Conservation (phyloP, 1,140 invertebrate species). For the Neomicropteryx cornuta region DNA sequence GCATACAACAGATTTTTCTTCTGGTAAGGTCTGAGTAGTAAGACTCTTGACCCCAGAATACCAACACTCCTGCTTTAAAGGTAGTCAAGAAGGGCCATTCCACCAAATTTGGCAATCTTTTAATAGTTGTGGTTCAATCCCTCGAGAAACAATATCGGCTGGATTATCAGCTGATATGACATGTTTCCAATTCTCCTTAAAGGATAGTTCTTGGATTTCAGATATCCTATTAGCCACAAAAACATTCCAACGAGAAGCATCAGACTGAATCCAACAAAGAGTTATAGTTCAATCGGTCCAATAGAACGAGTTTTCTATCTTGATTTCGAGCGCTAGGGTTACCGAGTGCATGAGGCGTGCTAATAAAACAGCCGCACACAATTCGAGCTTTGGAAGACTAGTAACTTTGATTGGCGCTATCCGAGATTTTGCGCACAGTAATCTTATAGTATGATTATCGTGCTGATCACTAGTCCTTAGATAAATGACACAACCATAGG, state of each 20-base stretch:
- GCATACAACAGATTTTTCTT: too few relatives aligned
- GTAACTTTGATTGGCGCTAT: slow-evolving; percentile 30
- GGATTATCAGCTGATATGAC: slow-evolving; percentile 22
- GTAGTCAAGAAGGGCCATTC: slow-evolving; percentile 16
- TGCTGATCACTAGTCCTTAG: slow-evolving; percentile 4
- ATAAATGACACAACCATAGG: slow-evolving; percentile 10
- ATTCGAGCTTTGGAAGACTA: slow-evolving; percentile 32
- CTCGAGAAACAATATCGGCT: slow-evolving; percentile 23
- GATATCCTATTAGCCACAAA: slow-evolving; percentile 24
- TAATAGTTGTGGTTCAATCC: slow-evolving; percentile 14
- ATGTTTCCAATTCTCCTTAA: slow-evolving; percentile 16
- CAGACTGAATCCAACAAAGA: slow-evolving; percentile 16
- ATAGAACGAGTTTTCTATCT: slow-evolving; percentile 1
- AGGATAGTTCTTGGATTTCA: slow-evolving; percentile 19
- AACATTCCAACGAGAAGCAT: slow-evolving; percentile 11
- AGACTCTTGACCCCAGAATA: too few relatives aligned
- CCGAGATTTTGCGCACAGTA: slow-evolving; percentile 22
- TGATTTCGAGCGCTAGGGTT: slow-evolving; percentile 5
- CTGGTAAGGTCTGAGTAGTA: too few relatives aligned
- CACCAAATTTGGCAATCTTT: slow-evolving; percentile 18
- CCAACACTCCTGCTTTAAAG: too few relatives aligned
- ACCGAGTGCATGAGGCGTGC: slow-evolving; percentile 17
- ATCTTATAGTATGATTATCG: slow-evolving; percentile 3
- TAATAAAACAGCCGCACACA: slow-evolving; percentile 27
- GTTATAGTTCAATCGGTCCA: slow-evolving; percentile 25